Evolutionary conservation across 1,140 invertebrate species (phyloP), one percentile per base, ranked within the genome.

Genomic region (Megathymus violae): DNA sequence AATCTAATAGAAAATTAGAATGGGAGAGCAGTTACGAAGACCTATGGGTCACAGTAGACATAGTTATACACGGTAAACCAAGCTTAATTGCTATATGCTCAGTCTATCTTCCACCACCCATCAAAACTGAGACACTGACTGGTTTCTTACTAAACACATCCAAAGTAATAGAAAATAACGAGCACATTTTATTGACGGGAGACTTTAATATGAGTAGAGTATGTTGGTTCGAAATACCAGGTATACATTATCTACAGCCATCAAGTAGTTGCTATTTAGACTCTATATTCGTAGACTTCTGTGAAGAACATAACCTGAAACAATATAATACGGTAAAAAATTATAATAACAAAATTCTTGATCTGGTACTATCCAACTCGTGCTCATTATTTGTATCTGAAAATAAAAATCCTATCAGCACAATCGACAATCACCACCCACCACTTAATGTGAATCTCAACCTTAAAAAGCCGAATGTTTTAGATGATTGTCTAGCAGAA

Each of bases 351-450:
- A 7, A 46, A 43, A 27, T 43, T 1, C 47, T 62, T 1, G 47
- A 50, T 16, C 41, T 62, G 2, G 19, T 62, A 34, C 5, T 46
- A 31, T 17, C 25, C 10, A 62, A 62, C 11, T 31, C 22, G 13
- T 22, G 9, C 16, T n/a, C 52, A 36, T 4, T 62, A 9, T 1
- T 46, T 13, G 40, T 62, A 1, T 44, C 17, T 4, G 25, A 62
- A 46, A 44, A 19, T 13, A 14, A 9, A 34, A 52, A 62, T 15
- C 60, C 48, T 38, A 47, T 62, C 48, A 56, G 62, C 19, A 31
- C 9, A 1, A 14, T 56, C 13, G 62, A 64, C n/a, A 31, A 38
- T 25, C 51, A 64, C 11, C 50, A 64, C 15, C 62, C 51, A 40
- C 62, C 62, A 0, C 34, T 64, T n/a, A n/a, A n/a, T n/a, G n/a